phyloP scores from a whole-genome alignment of 2,888 invertebrate species.

The Tetrapedia diversipes region DNA sequence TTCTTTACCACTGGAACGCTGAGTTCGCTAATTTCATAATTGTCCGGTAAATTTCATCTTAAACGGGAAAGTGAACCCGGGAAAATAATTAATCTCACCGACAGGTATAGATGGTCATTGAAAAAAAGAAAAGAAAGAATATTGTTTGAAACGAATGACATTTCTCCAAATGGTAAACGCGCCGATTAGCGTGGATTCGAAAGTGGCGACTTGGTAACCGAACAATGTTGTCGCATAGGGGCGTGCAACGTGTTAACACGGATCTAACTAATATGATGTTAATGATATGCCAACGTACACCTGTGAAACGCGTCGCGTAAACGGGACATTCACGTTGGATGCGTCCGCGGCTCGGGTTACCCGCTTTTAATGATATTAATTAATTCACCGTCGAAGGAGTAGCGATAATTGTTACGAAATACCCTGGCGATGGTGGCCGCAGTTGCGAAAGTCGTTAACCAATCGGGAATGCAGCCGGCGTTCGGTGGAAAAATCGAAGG shows the following conservation, averaged over 20 bases:
- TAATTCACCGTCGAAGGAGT: constrained; percentile 28
- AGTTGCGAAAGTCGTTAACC: not conserved
- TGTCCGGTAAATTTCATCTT: not conserved
- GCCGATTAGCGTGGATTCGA: not conserved
- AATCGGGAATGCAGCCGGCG: not conserved
- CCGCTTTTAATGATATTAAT: constrained; percentile 40
- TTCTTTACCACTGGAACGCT: not conserved
- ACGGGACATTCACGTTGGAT: constrained; percentile 12
- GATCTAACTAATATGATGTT: constrained; percentile 41
- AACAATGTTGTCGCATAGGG: constrained; percentile 12
- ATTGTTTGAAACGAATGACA: no score
- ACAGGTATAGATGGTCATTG: not conserved
- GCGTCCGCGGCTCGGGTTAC: constrained; percentile 13
- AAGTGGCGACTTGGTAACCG: constrained; percentile 4
- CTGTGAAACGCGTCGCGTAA: constrained; percentile 35
- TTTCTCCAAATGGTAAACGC: not conserved
- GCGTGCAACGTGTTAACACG: constrained; percentile 36
- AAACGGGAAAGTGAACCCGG: not conserved
- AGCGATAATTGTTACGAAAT: constrained; percentile 33
- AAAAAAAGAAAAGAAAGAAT: not conserved
- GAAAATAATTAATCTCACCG: no score
- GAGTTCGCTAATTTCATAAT: not conserved
- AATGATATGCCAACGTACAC: constrained; percentile 43
- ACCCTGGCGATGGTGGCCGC: not conserved
- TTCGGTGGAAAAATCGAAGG: not conserved